Evolutionary conservation across 2,113 vertebrate species (phyloP).

Genomic region (Pollimyrus isidori): DNA sequence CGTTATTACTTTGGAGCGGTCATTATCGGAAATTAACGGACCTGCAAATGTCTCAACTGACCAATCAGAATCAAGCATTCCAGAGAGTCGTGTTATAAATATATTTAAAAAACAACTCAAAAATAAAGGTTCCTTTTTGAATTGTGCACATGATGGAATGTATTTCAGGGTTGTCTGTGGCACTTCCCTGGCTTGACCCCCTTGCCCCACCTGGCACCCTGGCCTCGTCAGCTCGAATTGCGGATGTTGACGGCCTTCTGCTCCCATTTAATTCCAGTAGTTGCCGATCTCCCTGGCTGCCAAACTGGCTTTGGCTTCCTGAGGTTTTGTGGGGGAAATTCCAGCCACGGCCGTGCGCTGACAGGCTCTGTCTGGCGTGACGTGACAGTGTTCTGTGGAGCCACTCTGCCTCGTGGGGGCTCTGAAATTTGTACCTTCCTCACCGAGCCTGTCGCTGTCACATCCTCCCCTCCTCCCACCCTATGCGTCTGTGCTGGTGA

Average conservation of each 20-base stretch:
- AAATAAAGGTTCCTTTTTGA: not conserved
- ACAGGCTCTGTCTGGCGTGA: slow-evolving; percentile 54
- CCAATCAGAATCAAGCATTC: no score
- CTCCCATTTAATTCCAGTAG: slow-evolving; percentile 44
- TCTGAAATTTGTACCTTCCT: slow-evolving; percentile 13
- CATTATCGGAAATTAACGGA: no score
- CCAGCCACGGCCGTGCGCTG: slow-evolving; percentile 41
- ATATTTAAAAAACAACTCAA: not conserved
- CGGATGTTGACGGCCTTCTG: not conserved
- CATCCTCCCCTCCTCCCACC: not conserved
- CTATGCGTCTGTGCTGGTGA: slow-evolving; percentile 1
- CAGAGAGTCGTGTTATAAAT: no score
- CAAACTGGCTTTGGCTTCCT: slow-evolving; percentile 46
- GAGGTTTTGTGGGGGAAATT: slow-evolving; percentile 50
- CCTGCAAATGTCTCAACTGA: no score
- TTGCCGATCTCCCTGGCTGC: slow-evolving; percentile 33
- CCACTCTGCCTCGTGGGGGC: slow-evolving; percentile 8
- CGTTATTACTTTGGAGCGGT: no score
- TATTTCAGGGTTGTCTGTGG: not conserved
- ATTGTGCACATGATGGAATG: not conserved
- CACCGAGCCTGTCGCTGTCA: not conserved
- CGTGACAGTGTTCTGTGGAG: slow-evolving; percentile 36
- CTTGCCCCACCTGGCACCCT: not conserved
- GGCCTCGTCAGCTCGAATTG: not conserved
- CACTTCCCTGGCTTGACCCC: no score